Percentiles rank a stretch among this genome's conserved stretches.
Conservation (phyloP, 2,888 invertebrate species). For the Physocephala rufipes region DNA sequence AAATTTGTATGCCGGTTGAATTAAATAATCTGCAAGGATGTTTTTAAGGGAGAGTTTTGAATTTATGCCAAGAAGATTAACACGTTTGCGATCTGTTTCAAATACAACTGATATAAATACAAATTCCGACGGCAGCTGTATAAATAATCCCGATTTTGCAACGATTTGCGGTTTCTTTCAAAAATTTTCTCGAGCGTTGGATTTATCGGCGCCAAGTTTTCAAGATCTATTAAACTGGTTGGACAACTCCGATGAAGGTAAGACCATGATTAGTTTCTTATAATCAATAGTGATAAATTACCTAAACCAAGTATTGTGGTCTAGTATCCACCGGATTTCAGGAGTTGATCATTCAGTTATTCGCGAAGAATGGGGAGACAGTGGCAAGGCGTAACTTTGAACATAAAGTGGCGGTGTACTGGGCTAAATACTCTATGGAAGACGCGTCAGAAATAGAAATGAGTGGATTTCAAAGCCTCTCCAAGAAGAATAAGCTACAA, state of each 20-base stretch:
- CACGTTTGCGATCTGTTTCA: background rate
- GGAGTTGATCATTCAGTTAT: background rate
- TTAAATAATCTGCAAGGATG: too few relatives aligned
- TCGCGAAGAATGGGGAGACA: background rate
- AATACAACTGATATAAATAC: background rate
- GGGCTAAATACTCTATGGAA: background rate
- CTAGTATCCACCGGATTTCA: background rate
- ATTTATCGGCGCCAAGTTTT: constrained; percentile 9
- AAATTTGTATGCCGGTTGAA: too few relatives aligned
- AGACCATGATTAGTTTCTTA: background rate
- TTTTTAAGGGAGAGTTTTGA: background rate
- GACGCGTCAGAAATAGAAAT: background rate
- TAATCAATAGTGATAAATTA: background rate
- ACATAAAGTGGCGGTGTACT: background rate
- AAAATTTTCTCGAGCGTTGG: background rate
- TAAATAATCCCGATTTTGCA: constrained; percentile 8
- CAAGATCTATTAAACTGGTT: constrained; percentile 4
- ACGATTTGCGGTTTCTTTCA: constrained; percentile 27
- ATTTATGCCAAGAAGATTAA: constrained; percentile 19
- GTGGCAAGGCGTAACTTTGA: constrained; percentile 13
- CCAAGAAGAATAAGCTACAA: background rate
- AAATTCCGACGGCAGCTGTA: background rate
- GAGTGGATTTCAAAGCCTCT: constrained; percentile 5
- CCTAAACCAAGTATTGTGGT: background rate
- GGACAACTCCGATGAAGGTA: background rate